Evolutionary conservation across 2,113 vertebrate species (phyloP).

Genomic region (Platanista minor): DNA sequence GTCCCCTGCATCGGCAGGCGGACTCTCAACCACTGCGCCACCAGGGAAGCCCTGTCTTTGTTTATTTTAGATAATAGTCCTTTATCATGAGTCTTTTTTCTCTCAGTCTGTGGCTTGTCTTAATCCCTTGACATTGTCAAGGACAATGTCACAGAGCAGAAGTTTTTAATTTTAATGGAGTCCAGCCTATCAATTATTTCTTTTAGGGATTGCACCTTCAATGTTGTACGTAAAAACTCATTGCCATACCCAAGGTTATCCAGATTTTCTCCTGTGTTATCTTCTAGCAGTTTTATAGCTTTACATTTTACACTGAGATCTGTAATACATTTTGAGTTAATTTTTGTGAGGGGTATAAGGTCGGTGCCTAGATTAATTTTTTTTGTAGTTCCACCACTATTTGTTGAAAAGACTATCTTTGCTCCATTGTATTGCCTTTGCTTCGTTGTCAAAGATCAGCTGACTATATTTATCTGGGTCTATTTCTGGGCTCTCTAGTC

Average conservation of each 20-base stretch:
- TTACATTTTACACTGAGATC: background rate
- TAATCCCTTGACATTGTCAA: background rate
- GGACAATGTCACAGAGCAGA: background rate
- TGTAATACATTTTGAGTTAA: background rate
- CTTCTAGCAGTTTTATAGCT: background rate
- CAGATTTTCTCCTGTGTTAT: background rate
- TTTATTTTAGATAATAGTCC: background rate
- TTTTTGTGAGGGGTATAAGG: background rate
- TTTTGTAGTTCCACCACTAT: background rate
- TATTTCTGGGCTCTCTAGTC: background rate
- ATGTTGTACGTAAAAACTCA: background rate
- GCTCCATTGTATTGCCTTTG: background rate
- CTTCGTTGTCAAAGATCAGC: background rate
- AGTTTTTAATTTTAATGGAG: background rate
- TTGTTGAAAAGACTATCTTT: background rate
- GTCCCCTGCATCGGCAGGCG: no score
- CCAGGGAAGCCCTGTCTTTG: background rate
- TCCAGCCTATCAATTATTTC: background rate
- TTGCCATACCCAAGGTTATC: background rate
- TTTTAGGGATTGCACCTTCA: background rate
- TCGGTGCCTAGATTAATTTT: background rate
- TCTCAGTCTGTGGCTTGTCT: background rate
- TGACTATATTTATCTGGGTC: background rate
- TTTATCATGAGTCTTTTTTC: background rate
- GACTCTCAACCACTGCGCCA: no score